Base-by-base conservation (phyloP, 2,797 vertebrate genomes). In the Ctenopoma multispine region DNA sequence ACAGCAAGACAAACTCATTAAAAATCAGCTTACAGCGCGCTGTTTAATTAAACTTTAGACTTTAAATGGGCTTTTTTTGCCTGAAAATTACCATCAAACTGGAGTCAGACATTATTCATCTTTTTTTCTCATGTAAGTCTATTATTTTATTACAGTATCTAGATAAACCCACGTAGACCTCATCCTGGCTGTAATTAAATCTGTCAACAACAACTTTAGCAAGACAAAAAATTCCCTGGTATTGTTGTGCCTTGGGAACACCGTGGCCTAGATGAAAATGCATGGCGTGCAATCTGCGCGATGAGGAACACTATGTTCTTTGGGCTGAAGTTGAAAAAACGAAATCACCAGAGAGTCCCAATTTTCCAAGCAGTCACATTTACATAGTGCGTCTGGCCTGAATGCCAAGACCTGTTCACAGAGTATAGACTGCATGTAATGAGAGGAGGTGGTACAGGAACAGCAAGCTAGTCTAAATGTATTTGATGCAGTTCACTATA, bases 231-330 rank as follows among this genome's bases (percentile, higher is more conserved):
- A 69, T 53, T n/a, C 15, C 4, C 11, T 3, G 56, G 20, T 79
- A 79, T 87, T 72, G 75, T 88, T 83, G 71, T 61, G 41, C 69
- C 41, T 63, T 66, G 46, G 77, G 89, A 91, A 92, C 87, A 90
- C 86, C 59, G 56, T 91, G 92, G 72, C 91, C 89, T 85, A 82
- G 82, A 90, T 92, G 79, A 88, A 84, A 88, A 86, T 82, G 76
- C 81, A 83, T 12, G 31, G 67, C 79, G 81, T 68, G 70, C 85
- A 85, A 68, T 91, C 81, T 90, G 77, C 82, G 79, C 81, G 75
- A 86, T 74, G 64, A 84, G 60, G 84, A 84, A 91, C 89, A 79
- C 55, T 36, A 41, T 89, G 90, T 93, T 81, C 91, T 82, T 54
- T 71, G 65, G 73, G 73, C 83, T 63, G 64, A 72, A 71, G 75